Base-by-base conservation (phyloP, 2,797 vertebrate species). In the Xenops minutus region DNA sequence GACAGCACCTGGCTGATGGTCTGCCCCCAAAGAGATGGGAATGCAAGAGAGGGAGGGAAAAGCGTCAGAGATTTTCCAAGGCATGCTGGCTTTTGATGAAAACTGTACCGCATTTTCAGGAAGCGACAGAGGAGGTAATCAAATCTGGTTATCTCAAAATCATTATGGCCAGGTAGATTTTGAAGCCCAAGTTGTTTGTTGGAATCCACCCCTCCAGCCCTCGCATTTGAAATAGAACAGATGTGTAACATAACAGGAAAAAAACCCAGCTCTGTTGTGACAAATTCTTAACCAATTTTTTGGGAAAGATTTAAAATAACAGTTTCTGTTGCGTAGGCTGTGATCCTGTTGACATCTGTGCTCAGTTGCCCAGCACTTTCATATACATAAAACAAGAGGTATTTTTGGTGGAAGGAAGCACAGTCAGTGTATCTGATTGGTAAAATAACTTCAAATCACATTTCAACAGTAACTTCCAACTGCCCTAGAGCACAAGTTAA, bases 381-480 rank as follows among this genome's bases (percentile, higher is more conserved):
- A 90, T 81, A 89, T 85, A 89, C 88, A 88, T 76, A 92, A 95
- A 93, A 93, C 1, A 22, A 95, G 81, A 89, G 89, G 94, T 87
- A 85, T 95, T 97, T 84, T 88, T 56, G 75, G 88, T 93, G 95
- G 88, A 96, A 97, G 97, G 97, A 97, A 97, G 94, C 91, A 66
- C n/a, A 30, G 94, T 51, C 84, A 72, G 92, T 89, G 69, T 77
- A 78, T 84, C 56, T 93, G 91, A 85, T 85, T 73, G 93, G 96
- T 82, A 95, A 96, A 97, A 90, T 87, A 95, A 83, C 76, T 85
- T 68, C 85, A 91, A 96, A 93, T 94, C 94, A 85, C 92, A 94
- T 94, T 94, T 93, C 39, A 12, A 52, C 87, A n/a, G 72, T 74
- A 93, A 91, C 95, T 95, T 96, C 93, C 89, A 95, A 95, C 93